These are phyloP conservation scores for Caenorhabditis brenneri DNA, from an alignment of 1,140 invertebrate species.

Conservation along the genomic window DNA sequence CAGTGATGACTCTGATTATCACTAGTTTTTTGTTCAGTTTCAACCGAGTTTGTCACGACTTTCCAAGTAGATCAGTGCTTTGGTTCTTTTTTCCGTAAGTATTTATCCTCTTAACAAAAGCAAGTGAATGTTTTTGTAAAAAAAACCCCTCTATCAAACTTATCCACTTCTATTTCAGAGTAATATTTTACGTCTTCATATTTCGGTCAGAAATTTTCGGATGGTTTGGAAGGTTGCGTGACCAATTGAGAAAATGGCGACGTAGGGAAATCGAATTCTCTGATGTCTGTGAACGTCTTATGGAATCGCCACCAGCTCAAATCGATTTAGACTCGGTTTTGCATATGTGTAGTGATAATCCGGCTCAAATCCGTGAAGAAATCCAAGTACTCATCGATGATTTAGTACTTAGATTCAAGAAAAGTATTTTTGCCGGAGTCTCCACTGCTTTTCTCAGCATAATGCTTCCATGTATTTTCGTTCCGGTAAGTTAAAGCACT, in stretches of 20 bases:
- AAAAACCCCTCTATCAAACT: no score
- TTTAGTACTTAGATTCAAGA: constrained; percentile 86
- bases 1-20: constrained; percentile 64
- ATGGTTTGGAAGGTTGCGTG: constrained; percentile 63
- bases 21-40: constrained; percentile 74
- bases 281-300: constrained; percentile 11
- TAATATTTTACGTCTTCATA: constrained; percentile 83
- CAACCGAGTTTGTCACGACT: constrained; percentile 78
- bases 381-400: constrained; percentile 83
- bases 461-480: constrained; percentile 87
- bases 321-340: constrained; percentile 57
- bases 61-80: constrained; percentile 79
- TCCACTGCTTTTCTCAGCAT: constrained; percentile 87
- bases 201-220: constrained; percentile 76
- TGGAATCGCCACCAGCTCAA: constrained; percentile 30
- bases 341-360: constrained; percentile 58
- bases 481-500: constrained; percentile 79
- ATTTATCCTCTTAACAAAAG: no score
- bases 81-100: constrained; percentile 90
- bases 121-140: no score
- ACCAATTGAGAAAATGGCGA: constrained; percentile 9
- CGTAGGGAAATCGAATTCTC: constrained; percentile 25
- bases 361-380: constrained; percentile 79
- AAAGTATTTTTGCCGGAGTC: constrained; percentile 86
- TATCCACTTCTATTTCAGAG: no score